Base-by-base conservation (phyloP, 53 echinoderm and acorn worm species). In the Zoroaster sp. region DNA sequence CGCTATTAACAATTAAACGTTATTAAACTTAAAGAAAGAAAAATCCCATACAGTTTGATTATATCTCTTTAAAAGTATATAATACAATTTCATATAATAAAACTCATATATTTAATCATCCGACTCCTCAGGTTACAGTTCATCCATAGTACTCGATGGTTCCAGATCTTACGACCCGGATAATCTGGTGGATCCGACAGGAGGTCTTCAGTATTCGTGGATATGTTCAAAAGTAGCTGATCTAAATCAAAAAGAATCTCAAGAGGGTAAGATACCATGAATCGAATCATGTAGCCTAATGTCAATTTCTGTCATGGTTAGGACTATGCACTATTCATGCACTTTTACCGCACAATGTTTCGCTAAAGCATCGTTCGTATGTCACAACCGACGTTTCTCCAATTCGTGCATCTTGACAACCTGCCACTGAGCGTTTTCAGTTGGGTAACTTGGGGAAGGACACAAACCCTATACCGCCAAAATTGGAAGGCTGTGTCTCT, bases 81-180 rank as follows among this genome's bases (percentile, higher is more conserved):
- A n/a, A n/a, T n/a, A n/a, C n/a, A n/a, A n/a, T n/a, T n/a, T n/a
- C n/a, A n/a, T n/a, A n/a, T n/a, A n/a, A n/a, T n/a, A n/a, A n/a
- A n/a, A n/a, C n/a, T n/a, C n/a, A n/a, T n/a, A n/a, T n/a, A n/a
- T n/a, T n/a, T n/a, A n/a, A n/a, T n/a, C n/a, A n/a, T n/a, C n/a
- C n/a, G n/a, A n/a, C n/a, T n/a, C n/a, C n/a, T 28, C 54, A 91
- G 91, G 91, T 35, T 42, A 68, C 18, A 69, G 86, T 31, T 77
- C 76, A 6, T 69, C 77, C 4, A 21, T 91, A 15, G 18, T 40
- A 49, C 36, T 91, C 41, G 87, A 91, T 49, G 91, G 76, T 3
- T 87, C 87, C 20, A 68, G 66, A 23, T 91, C 91, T 14, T 86
- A 75, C n/a, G 78, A 91, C 49, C 91, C 86, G 15, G 91, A 91